These are phyloP conservation scores for Tachina fera DNA, from an alignment of 2,888 invertebrate species.

Conservation along the genomic window DNA sequence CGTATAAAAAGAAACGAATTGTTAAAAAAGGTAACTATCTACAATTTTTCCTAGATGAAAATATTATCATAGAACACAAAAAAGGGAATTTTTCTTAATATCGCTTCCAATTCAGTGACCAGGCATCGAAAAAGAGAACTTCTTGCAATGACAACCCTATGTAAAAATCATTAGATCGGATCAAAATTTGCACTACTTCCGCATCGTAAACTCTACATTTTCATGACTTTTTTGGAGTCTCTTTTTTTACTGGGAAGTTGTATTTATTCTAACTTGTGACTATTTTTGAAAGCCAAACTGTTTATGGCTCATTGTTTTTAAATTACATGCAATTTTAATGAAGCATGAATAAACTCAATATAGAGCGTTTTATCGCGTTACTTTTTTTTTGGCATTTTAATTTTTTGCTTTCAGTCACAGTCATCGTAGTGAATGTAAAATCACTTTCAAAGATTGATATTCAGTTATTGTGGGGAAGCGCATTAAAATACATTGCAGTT, in stretches of 20 bases:
- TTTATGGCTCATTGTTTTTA: slow-evolving; percentile 2
- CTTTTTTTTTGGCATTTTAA: slow-evolving; percentile 11
- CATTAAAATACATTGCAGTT: slow-evolving; percentile 39
- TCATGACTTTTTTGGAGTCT: too few species aligned
- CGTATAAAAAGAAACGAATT: too few species aligned
- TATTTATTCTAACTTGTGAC: not conserved
- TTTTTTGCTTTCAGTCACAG: slow-evolving; percentile 5
- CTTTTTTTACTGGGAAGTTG: not conserved
- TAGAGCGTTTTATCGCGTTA: not conserved
- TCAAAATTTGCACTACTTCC: too few species aligned
- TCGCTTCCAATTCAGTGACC: too few species aligned
- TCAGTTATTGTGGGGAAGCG: slow-evolving; percentile 56
- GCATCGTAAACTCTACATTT: too few species aligned
- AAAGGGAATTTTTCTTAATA: too few species aligned
- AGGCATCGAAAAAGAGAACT: too few species aligned
- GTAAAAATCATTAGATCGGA: too few species aligned
- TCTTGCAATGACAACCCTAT: too few species aligned
- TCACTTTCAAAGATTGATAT: slow-evolving; percentile 38
- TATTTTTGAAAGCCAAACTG: slow-evolving; percentile 32
- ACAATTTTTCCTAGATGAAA: too few species aligned
- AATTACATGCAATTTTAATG: slow-evolving; percentile 7
- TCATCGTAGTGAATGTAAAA: slow-evolving; percentile 34
- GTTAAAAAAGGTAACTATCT: too few species aligned
- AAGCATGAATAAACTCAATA: slow-evolving; percentile 28
- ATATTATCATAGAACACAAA: too few species aligned